Evolutionary conservation across 37 sponge, comb jelly and placozoan genomes (phyloP), one percentile per base, ranked within the genome.

Genomic region (Haliclona indistincta): DNA sequence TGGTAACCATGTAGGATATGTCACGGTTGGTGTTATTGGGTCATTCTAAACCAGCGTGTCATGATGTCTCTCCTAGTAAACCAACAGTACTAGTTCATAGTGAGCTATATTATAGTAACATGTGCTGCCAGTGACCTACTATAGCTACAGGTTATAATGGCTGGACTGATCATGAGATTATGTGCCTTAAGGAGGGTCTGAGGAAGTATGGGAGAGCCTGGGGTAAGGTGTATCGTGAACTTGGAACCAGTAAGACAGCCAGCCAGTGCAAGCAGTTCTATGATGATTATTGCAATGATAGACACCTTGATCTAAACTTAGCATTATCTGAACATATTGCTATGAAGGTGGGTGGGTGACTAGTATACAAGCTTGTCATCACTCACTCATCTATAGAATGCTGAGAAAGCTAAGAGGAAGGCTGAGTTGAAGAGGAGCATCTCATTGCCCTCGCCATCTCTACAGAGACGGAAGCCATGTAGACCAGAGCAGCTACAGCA

Each of bases 241-340:
- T 91, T 38, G 83, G 87, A 3, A 76, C 73, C 1, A 33, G 74
- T 38, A 76, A 84, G 72, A 84, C 77, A n/a, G 85, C 81, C 20
- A 82, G 78, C 1, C 92, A 86, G 55, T 91, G 92, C 70, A 91
- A 86, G 75, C 60, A 78, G 55, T 91, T 91, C 63, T 91, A 81
- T 44, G 80, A 82, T 47, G 70, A 81, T 17, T 75, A 58, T 40
- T 76, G 78, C 26, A 38, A 43, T 0, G 76, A 79, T 51, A 34
- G 62, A 17, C 13, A 43, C 1, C 65, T 82, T 23, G 64, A 78
- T 41, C 71, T 91, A 19, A 34, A 63, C 10, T 40, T 73, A 60
- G 79, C 92, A 40, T 62, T 91, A 1, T 68, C 52, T 2, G 92
- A 91, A 35, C 88, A 86, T 71, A 80, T 61, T 53, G 41, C 65